These are phyloP conservation scores for Gobiocypris rarus DNA, from an alignment of 2,113 vertebrate genomes.

Conservation along the genomic window DNA sequence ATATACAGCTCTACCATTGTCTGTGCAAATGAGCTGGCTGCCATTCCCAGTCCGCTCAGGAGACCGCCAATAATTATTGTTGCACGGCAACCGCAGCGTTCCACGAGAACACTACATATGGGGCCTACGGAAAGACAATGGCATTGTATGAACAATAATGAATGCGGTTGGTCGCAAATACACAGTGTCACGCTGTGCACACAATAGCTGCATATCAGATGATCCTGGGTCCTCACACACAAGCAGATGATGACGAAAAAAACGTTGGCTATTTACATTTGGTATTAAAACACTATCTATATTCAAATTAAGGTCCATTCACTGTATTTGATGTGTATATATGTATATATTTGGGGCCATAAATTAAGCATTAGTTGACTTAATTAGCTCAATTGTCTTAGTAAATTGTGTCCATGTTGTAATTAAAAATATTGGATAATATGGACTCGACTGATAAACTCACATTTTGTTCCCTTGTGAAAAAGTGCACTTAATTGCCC, in stretches of 20 bases:
- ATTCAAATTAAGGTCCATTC: neutral
- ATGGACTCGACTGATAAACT: no score
- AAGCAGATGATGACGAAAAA: constrained; percentile 42
- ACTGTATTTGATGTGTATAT: no score
- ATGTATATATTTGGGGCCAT: no score
- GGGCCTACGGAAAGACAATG: constrained; percentile 73
- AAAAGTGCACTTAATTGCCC: no score
- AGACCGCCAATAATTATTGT: constrained; percentile 80
- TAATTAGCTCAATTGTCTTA: no score
- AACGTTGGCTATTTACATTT: neutral
- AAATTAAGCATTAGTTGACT: no score
- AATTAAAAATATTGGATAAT: no score
- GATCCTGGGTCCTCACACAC: neutral
- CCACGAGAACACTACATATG: constrained; percentile 83
- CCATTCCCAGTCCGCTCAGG: constrained; percentile 83
- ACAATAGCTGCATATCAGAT: constrained; percentile 44
- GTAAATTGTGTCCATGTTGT: no score
- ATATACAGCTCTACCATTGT: constrained; percentile 81
- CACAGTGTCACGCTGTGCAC: constrained; percentile 12
- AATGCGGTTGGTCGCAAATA: constrained; percentile 8
- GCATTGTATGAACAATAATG: constrained; percentile 45
- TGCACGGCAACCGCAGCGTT: constrained; percentile 77
- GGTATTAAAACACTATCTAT: neutral
- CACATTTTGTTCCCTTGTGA: no score
- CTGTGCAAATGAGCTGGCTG: constrained; percentile 78